Conservation (phyloP, 2,797 vertebrate genomes). For the Eulemur rubriventer region DNA sequence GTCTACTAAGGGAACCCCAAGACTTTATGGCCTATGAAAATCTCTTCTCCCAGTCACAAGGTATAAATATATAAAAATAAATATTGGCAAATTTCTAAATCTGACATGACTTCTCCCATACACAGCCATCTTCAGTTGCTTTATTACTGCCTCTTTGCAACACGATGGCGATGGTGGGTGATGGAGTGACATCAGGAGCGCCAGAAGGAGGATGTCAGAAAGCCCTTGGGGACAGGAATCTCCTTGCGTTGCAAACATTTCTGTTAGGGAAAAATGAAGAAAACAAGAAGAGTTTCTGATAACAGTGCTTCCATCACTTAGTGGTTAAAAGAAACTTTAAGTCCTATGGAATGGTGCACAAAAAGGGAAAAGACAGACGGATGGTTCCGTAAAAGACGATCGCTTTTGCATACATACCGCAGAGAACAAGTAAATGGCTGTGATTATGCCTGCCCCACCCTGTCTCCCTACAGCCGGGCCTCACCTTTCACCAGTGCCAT, state of each 20-base stretch:
- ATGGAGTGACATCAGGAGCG: slow-evolving; percentile 83
- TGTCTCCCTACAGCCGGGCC: not conserved
- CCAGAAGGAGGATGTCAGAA: slow-evolving; percentile 91
- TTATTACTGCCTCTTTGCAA: slow-evolving; percentile 48
- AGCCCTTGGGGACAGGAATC: slow-evolving; percentile 91
- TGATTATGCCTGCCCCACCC: not conserved
- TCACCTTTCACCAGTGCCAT: not conserved
- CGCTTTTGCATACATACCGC: accelerated
- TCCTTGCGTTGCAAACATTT: slow-evolving; percentile 88
- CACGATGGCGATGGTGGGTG: not conserved
- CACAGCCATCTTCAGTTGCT: not conserved
- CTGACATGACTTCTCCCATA: slow-evolving; percentile 17
- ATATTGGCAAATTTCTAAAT: not conserved
- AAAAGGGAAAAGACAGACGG: not conserved
- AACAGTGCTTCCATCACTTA: not conserved
- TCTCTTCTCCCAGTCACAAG: not conserved
- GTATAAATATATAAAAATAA: not conserved
- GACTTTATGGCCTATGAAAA: not conserved
- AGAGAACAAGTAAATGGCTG: not conserved
- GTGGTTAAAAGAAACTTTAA: not conserved
- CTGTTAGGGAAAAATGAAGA: slow-evolving; percentile 82
- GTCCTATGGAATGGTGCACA: not conserved
- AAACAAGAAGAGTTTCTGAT: slow-evolving; percentile 34
- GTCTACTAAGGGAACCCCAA: not conserved
- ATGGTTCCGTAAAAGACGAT: accelerated